These are phyloP conservation scores for Drosophila austrosaltans DNA, from an alignment of 2,888 invertebrate species.

Conservation along the genomic window DNA sequence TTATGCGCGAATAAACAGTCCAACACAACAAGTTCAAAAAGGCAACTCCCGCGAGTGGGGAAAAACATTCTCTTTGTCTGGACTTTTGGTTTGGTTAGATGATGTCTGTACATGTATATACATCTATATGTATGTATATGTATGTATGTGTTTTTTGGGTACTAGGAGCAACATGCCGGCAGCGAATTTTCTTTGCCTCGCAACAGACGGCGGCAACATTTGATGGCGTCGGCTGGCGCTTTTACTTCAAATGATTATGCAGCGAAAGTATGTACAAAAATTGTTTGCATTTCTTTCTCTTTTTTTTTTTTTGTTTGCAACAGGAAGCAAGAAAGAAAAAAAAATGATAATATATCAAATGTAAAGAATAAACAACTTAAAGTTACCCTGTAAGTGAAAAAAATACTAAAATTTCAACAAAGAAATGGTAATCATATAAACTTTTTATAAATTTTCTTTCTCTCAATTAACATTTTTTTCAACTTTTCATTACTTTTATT, in stretches of 20 bases:
- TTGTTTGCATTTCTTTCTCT: conserved; percentile 44
- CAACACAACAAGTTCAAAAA: conserved; percentile 67
- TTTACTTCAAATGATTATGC: conserved; percentile 76
- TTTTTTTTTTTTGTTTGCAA: conserved; percentile 25
- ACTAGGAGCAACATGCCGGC: conserved; percentile 73
- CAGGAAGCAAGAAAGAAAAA: too few relatives aligned
- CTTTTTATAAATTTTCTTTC: too few relatives aligned
- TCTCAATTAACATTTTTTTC: too few relatives aligned
- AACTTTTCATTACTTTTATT: too few relatives aligned
- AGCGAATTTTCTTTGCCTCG: conserved; percentile 62
- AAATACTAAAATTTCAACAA: too few relatives aligned
- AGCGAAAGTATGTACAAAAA: conserved; percentile 70
- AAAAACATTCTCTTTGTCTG: conserved; percentile 73
- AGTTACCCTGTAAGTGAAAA: too few relatives aligned
- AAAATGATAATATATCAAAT: too few relatives aligned
- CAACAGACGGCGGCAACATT: conserved; percentile 64
- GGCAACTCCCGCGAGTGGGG: conserved; percentile 43
- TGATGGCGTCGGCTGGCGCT: too few relatives aligned
- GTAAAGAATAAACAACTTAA: too few relatives aligned
- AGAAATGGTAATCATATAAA: too few relatives aligned
- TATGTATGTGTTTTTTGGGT: conserved; percentile 43
- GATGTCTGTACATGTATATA: conserved; percentile 35
- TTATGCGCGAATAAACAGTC: conserved; percentile 80
- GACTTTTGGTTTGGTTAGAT: conserved; percentile 35
- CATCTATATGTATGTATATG: conserved; percentile 28